phyloP scores from a whole-genome alignment of 2,888 invertebrate genomes.

The Drosophila merina region DNA sequence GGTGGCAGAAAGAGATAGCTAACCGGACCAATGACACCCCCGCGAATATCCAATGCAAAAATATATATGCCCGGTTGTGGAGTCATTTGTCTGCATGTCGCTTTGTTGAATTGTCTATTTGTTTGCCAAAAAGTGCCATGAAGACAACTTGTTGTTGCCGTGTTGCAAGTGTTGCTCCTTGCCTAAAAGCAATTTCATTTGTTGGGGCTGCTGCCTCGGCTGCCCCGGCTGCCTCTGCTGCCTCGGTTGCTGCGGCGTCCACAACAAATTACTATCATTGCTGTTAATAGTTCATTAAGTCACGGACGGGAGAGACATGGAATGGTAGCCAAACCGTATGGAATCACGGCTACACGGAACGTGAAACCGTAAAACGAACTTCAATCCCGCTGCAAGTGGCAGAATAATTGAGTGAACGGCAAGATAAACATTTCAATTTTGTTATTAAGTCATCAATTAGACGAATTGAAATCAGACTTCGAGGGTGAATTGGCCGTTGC shows the following conservation, averaged over 20 bases:
- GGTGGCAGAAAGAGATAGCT: not conserved
- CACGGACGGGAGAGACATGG: slow-evolving; percentile 63
- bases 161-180: slow-evolving; percentile 21
- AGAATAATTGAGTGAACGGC: slow-evolving; percentile 79
- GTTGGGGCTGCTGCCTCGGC: slow-evolving; percentile 41
- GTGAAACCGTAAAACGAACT: slow-evolving; percentile 65
- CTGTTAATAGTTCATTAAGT: slow-evolving; percentile 79
- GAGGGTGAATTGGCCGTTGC: slow-evolving; percentile 5
- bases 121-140: slow-evolving; percentile 79
- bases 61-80: slow-evolving; percentile 35
- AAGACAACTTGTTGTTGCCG: slow-evolving; percentile 71
- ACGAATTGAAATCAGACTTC: slow-evolving; percentile 36
- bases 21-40: slow-evolving; percentile 29
- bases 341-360: slow-evolving; percentile 46
- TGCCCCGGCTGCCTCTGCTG: slow-evolving; percentile 1
- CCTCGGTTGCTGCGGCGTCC: slow-evolving; percentile 40
- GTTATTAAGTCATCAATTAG: slow-evolving; percentile 78
- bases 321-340: slow-evolving; percentile 32
- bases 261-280: slow-evolving; percentile 78
- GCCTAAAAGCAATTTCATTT: slow-evolving; percentile 73
- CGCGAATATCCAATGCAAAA: slow-evolving; percentile 32
- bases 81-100: slow-evolving; percentile 78
- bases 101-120: slow-evolving; percentile 78
- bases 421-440: slow-evolving; percentile 78
- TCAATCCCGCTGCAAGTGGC: slow-evolving; percentile 61